Base-by-base conservation (phyloP, 1,140 invertebrate genomes). In the Neuroterus valhalla region DNA sequence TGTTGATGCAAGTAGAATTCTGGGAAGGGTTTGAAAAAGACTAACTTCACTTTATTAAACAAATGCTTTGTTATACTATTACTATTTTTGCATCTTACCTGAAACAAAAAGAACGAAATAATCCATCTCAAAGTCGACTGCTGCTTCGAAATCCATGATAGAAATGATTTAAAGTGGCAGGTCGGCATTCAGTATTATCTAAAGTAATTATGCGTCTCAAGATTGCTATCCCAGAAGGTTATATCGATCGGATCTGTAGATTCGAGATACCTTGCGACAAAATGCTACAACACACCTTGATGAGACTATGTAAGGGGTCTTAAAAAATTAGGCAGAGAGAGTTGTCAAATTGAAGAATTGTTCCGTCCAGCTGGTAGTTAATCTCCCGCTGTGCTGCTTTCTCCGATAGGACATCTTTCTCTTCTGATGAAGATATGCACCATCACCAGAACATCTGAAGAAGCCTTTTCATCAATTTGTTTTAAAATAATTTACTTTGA, bases 291-390 rank as follows among this genome's bases (percentile, higher is more conserved):
- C 21, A 8, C 5, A 5, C 31, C 31, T 38, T 38, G 31, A 38
- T 5, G 31, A 38, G 31, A 38, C 31, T 38, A 38, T 5, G 3
- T 12, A 6, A 14, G 11, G 12, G 3, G 10, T 52, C 19, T 21
- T 19, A 23, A 5, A 21, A 21, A 55, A 55, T 55, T 11, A 50
- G 71, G 46, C 50, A 71, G 67, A 62, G 38, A 50, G 26, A 48
- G 70, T 55, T 83, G 82, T 83, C 83, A 83, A 85, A 85, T 85
- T 85, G 82, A 83, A 85, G 77, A 79, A 80, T 76, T 78, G 78
- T 75, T 72, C 71, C 74, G 44, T 76, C 78, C 75, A 74, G 76
- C 76, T 70, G 70, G 72, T 67, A 38, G 55, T 70, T 48, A 72
- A 74, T 78, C 70, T 79, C 75, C 77, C 71, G 77, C 80, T 81